Base-by-base conservation (phyloP, 2,797 vertebrate species). In the Muscicapa comitata region DNA sequence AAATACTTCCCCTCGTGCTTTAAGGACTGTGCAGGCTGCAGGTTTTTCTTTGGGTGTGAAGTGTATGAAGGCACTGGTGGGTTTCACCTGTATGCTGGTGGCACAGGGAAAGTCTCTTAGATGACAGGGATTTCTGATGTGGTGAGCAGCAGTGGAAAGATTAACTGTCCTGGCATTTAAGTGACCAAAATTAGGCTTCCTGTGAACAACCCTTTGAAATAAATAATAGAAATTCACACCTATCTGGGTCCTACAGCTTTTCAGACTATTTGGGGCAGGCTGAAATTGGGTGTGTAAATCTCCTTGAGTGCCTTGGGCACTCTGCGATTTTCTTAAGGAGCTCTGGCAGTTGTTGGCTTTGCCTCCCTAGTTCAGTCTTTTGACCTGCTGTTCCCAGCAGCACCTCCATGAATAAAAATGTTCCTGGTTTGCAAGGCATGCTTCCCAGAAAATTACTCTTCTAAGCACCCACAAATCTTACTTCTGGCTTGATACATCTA, bases 171-270 rank as follows among this genome's bases (percentile, higher is more conserved):
- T 97, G 97, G 96, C 96, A 97, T 97, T 97, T 97, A 97, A 96
- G 93, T 96, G 97, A 89, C 96, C 96, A 94, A 97, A 98, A 97
- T 97, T 97, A 97, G 97, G 93, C 94, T 97, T 96, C 92, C 88
- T 2, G 3, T 86, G 97, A 97, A 93, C 72, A 97, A 76, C 82
- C 84, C 84, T 95, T 94, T 89, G 95, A 97, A 95, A 98, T 97
- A 97, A 97, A 97, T 95, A 97, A 93, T 84, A 94, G 88, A 97
- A 97, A 96, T 96, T 97, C 97, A 96, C 96, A 96, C 90, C 92
- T 96, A 59, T 40, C 75, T 82, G 86, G 26, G 37, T 84, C 59
- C 63, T 92, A 63, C 38, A 50, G 43, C 28, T 93, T 91, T 89
- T 70, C 91, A 77, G 58, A 26, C 48, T 93, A 29, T 86, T 80